A percentile compares a stretch with the other conserved stretches of the same genome.
Evolutionary conservation across 2,113 vertebrate genomes (phyloP).

Genomic region (Coracopsis vasa): DNA sequence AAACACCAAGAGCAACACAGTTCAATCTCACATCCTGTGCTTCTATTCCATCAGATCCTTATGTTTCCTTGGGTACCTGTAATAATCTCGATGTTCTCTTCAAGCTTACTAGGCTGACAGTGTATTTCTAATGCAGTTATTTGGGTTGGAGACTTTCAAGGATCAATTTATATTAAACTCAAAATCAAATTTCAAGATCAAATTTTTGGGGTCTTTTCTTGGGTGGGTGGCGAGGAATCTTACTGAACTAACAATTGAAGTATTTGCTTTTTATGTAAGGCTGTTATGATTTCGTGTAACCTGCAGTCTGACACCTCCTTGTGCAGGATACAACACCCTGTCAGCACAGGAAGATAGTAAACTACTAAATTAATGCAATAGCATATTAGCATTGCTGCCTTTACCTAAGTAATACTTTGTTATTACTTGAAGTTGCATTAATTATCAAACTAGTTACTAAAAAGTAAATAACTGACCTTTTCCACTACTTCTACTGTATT

Average conservation of each 20-base stretch:
- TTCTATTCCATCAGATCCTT: not conserved
- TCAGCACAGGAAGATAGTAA: not conserved
- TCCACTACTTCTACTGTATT: not conserved
- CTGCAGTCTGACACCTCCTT: not conserved
- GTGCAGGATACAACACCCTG: not conserved
- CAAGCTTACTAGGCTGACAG: not conserved
- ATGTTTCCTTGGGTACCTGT: not conserved
- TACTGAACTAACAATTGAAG: not conserved
- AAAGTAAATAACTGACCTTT: not conserved
- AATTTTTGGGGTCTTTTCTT: not conserved
- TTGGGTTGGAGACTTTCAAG: not conserved
- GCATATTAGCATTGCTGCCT: not conserved
- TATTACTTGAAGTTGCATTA: not conserved
- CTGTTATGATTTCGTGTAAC: not conserved
- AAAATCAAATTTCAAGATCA: not conserved
- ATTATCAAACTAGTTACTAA: not conserved
- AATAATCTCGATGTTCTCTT: not conserved
- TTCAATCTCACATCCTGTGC: not conserved
- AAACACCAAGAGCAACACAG: not conserved
- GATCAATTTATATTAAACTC: not conserved
- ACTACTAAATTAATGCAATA: not conserved
- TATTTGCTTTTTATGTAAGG: not conserved
- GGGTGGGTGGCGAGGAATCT: not conserved
- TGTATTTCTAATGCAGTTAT: not conserved
- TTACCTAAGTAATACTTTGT: not conserved